These are phyloP conservation scores for Galago senegalensis DNA, from an alignment of 2,797 vertebrate species.

Conservation along the genomic window DNA sequence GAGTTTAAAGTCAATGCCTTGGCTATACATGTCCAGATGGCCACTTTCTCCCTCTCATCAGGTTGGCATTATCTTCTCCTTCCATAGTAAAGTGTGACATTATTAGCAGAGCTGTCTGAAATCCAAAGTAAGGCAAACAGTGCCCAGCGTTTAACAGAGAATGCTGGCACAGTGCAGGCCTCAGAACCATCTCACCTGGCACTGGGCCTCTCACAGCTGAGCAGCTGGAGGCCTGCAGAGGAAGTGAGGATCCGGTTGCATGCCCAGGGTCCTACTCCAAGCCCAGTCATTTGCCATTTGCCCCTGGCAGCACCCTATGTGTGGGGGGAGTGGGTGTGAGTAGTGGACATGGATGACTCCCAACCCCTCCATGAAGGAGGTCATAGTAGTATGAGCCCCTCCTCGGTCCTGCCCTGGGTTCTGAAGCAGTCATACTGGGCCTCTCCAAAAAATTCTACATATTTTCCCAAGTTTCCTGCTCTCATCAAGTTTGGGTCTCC, in stretches of 20 bases:
- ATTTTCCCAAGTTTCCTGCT: not conserved
- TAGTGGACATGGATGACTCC: not conserved
- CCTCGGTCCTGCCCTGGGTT: rapidly evolving
- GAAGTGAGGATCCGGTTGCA: not conserved
- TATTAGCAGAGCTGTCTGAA: not conserved
- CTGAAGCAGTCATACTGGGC: not conserved
- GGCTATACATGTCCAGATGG: not conserved
- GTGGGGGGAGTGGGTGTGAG: rapidly evolving
- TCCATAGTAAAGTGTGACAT: not conserved
- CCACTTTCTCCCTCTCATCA: not conserved
- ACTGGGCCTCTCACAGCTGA: not conserved
- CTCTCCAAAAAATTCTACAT: not conserved
- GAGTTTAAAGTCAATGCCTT: not conserved
- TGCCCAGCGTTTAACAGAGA: not conserved
- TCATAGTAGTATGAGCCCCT: not conserved
- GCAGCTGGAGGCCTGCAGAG: not conserved
- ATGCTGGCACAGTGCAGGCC: not conserved
- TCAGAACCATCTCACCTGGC: not conserved
- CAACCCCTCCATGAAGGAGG: not conserved
- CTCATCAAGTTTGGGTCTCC: not conserved
- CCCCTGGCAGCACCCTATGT: not conserved
- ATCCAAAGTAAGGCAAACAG: not conserved
- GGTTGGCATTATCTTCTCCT: not conserved
- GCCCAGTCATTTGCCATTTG: too few relatives aligned
- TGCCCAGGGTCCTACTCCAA: not conserved